A percentile compares a stretch with the other conserved stretches of the same genome.
Evolutionary conservation across 2,888 invertebrate genomes (phyloP).

Genomic region (Colletes collaris): DNA sequence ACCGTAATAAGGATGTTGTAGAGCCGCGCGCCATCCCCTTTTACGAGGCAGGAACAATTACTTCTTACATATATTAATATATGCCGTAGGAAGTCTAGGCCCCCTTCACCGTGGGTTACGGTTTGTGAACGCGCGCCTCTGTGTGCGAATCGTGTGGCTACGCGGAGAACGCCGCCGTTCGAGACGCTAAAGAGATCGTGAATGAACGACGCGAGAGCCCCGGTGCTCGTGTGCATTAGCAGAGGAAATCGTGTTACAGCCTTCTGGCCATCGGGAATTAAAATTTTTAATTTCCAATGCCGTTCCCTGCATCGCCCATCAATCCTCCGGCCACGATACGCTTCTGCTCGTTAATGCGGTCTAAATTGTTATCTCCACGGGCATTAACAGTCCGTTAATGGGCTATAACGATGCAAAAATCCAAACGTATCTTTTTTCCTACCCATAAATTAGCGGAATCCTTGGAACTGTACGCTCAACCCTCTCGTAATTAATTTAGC

Average conservation of each 20-base stretch:
- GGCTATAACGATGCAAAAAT: no score
- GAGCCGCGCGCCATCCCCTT: constrained; percentile 33
- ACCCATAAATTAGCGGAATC: no score
- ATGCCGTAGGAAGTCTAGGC: constrained; percentile 48
- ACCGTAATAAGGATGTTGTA: constrained; percentile 69
- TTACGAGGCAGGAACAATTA: constrained; percentile 53
- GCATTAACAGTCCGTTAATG: no score
- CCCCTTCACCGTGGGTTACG: constrained; percentile 29
- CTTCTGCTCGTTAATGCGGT: constrained; percentile 25
- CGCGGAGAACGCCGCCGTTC: constrained; percentile 31
- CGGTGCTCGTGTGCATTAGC: constrained; percentile 8
- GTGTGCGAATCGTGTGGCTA: constrained; percentile 46
- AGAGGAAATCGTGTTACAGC: constrained; percentile 40
- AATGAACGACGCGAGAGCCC: constrained; percentile 50
- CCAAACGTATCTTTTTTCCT: background rate
- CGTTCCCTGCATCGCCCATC: background rate
- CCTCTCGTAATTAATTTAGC: no score
- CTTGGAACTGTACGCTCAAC: no score
- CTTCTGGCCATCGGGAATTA: constrained; percentile 18
- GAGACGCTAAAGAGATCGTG: constrained; percentile 49
- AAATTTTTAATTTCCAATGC: constrained; percentile 33
- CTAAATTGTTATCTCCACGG: background rate
- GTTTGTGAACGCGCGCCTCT: constrained; percentile 30
- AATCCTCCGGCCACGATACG: constrained; percentile 17
- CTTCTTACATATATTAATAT: constrained; percentile 58